Evolutionary conservation across 2,113 vertebrate species (phyloP), one percentile per base, ranked within the genome.

Genomic region (Herpailurus yagouaroundi): DNA sequence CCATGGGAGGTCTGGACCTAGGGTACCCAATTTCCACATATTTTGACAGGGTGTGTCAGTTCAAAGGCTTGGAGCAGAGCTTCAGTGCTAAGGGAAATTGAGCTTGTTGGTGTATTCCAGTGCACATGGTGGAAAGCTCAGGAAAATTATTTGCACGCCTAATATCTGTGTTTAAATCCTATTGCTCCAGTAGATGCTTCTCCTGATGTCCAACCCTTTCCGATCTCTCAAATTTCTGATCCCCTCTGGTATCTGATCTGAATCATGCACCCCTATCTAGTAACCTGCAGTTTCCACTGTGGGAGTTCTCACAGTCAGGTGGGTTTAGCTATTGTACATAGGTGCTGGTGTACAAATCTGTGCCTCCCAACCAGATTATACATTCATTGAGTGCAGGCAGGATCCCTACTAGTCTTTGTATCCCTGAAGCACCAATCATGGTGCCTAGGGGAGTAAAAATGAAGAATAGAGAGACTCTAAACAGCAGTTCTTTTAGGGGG

Each of bases 31-130:
- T 68, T 96, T 96, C 69, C 79, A 71, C 86, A 84, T 96, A 97
- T 97, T 97, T 96, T 94, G 96, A 92, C 92, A 95, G 96, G 94
- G 89, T 74, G 73, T 95, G 94, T 87, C 68, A 92, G 68, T 96
- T 97, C 93, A 96, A 98, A 98, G 89, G 71, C 71, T 57, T 1
- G 36, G 45, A 95, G 77, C 77, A 95, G 89, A 95, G 89, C 36
- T 92, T 80, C 14, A 89, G 89, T 41, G 55, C 74, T 38, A 76
- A 68, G 94, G 64, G 64, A 95, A 89, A 91, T 5, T 91, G 73
- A 96, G 55, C 79, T 97, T 87, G 79, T 80, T 90, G 85, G 90
- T 4, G 0, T 84, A 87, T 95, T 97, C 79, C 77, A 94, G 79
- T 12, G 38, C 33, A 94, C 80, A 68, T 36, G 45, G 3, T 55